These are phyloP conservation scores for Cebus imitator DNA, from an alignment of 2,113 vertebrate genomes.

Conservation along the genomic window DNA sequence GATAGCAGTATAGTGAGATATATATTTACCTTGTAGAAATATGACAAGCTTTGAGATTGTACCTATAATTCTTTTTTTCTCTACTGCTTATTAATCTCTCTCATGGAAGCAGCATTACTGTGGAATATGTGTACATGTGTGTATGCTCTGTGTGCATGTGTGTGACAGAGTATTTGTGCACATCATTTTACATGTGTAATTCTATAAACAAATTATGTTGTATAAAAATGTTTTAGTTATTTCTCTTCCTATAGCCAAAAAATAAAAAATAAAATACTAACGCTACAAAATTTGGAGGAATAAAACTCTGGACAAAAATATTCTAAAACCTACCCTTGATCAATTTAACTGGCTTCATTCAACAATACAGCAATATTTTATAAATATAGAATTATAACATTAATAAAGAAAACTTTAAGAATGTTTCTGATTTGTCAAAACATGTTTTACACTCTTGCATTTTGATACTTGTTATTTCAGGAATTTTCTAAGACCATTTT, in stretches of 20 bases:
- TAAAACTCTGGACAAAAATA: neutral
- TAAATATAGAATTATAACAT: neutral
- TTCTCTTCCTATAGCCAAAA: no score
- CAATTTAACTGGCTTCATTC: neutral
- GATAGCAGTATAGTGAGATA: neutral
- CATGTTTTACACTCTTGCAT: neutral
- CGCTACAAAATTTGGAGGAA: neutral
- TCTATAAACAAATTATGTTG: neutral
- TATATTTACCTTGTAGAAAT: neutral
- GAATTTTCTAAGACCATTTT: neutral
- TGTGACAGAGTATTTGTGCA: neutral
- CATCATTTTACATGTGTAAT: neutral
- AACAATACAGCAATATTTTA: neutral
- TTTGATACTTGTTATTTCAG: neutral
- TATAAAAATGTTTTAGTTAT: neutral
- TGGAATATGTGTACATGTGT: rapidly evolving
- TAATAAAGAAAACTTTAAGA: neutral
- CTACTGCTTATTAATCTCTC: neutral
- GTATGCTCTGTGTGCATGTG: neutral
- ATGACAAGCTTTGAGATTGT: neutral
- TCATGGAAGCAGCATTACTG: neutral
- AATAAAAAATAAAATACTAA: neutral
- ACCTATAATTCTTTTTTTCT: neutral
- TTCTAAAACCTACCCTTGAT: neutral
- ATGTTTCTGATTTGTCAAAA: neutral